These are phyloP conservation scores for Notarius quadriscutis DNA, from an alignment of 2,113 vertebrate genomes.

Conservation along the genomic window DNA sequence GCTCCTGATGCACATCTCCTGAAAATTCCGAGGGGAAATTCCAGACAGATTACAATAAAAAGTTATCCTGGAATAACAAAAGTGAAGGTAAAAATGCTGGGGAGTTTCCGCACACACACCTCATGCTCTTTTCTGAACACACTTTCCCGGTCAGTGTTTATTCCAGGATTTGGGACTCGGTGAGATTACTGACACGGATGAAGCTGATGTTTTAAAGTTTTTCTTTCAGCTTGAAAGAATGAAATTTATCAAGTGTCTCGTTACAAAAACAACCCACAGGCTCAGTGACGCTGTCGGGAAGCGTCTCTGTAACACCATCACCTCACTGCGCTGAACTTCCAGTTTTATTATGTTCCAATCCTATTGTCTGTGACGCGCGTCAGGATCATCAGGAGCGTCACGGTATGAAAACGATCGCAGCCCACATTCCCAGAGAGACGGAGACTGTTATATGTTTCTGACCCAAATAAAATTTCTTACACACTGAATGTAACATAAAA, in stretches of 20 bases:
- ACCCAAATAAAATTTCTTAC: neutral
- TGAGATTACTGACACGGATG: neutral
- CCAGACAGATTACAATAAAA: neutral
- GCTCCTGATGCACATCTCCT: neutral
- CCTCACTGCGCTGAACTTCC: no score
- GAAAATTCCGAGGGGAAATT: neutral
- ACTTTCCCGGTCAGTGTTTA: neutral
- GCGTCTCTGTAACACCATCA: no score
- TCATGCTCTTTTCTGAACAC: neutral
- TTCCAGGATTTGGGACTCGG: neutral
- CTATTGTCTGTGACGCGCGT: no score
- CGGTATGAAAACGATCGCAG: no score
- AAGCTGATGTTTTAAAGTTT: neutral
- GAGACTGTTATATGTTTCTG: no score
- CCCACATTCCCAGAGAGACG: no score
- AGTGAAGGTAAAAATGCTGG: neutral
- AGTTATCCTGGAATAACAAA: neutral
- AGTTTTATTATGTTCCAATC: no score
- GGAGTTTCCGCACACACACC: neutral
- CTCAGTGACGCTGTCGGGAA: neutral
- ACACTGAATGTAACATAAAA: neutral
- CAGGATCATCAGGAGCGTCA: no score
- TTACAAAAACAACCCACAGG: neutral
- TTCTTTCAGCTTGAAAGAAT: neutral
- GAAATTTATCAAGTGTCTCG: neutral